phyloP scores from a whole-genome alignment of 1,140 invertebrate genomes.

The Penaeus indicus region DNA sequence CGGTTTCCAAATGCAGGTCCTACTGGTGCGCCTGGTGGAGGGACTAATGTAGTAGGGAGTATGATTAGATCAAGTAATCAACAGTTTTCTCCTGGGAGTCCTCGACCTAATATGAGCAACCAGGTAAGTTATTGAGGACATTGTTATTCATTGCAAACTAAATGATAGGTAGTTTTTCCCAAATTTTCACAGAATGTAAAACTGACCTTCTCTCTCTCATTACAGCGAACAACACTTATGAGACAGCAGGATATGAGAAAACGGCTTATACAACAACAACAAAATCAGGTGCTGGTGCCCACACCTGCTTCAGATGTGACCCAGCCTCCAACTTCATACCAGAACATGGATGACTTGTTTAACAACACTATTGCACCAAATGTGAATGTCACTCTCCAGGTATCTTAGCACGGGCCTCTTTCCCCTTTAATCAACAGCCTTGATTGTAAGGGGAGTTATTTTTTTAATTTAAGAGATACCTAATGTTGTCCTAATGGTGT shows the following conservation, averaged over 20 bases:
- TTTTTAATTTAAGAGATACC: slow-evolving; percentile 9
- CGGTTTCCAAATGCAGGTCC: slow-evolving; percentile 55
- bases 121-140: slow-evolving; percentile 25
- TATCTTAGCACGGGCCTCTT: slow-evolving; percentile 45
- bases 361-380: slow-evolving; percentile 64
- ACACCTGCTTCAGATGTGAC: slow-evolving; percentile 52
- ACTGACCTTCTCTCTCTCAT: neutral
- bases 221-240: slow-evolving; percentile 9
- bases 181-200: too few relatives aligned
- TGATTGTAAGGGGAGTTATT: slow-evolving; percentile 36
- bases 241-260: slow-evolving; percentile 47
- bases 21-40: slow-evolving; percentile 50
- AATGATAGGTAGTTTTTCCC: too few relatives aligned
- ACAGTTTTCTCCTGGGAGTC: slow-evolving; percentile 48
- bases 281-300: slow-evolving; percentile 63
- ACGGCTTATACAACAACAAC: slow-evolving; percentile 56
- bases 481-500: neutral
- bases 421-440: slow-evolving; percentile 53
- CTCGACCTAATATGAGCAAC: slow-evolving; percentile 38
- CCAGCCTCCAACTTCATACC: slow-evolving; percentile 51
- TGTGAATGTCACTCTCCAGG: slow-evolving; percentile 65
- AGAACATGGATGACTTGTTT: slow-evolving; percentile 64
- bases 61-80: slow-evolving; percentile 41
- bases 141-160: too few relatives aligned
- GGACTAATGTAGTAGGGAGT: neutral